Evolutionary conservation across 2,888 invertebrate genomes (phyloP), one percentile per base, ranked within the genome.

Genomic region (Cepaea hortensis): DNA sequence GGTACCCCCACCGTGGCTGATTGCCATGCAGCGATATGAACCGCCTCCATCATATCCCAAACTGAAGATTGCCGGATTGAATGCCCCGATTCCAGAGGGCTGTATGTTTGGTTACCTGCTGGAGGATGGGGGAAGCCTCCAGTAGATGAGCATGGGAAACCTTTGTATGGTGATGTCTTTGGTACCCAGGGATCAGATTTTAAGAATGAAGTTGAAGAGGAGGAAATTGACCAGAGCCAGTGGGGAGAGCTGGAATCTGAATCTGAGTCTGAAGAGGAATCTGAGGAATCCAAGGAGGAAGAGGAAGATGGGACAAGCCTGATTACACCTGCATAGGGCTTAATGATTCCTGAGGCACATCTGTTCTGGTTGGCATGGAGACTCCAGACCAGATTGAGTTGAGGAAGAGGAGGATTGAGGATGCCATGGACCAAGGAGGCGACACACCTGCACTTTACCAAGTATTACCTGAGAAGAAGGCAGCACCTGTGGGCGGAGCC

Each of bases 121-220:
- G 99, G 94, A 72, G 99, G 99, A 55, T 99, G 99, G 99, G 99
- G 99, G 88, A 99, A 99, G 94, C 99, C 99, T 18, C 99, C 99
- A 0, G 99, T 99, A 0, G 99, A 99, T 95, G 99, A 99, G 95
- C 97, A 97, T 89, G 99, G 99, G 70, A 97, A 98, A 94, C 99
- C 99, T 0, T 95, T 99, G 1, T 99, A 99, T 94, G 99, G 99
- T 3, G 99, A 99, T 95, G 99, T 99, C 3, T 99, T 99, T 94
- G 99, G 99, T 7, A 97, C 93, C 20, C 92, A 93, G 87, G 90
- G 92, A 88, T 88, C 89, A 87, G 93, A 94, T 55, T 91, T 92
- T 82, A 91, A 91, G 93, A 90, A 90, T 35, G 95, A 96, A 72
- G 95, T 96, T 9, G 96, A 96, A 91, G 98, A 98, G 92, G 97